Evolutionary conservation across 1,140 invertebrate genomes (phyloP), one percentile per base, ranked within the genome.

Genomic region (Homalodisca vitripennis): DNA sequence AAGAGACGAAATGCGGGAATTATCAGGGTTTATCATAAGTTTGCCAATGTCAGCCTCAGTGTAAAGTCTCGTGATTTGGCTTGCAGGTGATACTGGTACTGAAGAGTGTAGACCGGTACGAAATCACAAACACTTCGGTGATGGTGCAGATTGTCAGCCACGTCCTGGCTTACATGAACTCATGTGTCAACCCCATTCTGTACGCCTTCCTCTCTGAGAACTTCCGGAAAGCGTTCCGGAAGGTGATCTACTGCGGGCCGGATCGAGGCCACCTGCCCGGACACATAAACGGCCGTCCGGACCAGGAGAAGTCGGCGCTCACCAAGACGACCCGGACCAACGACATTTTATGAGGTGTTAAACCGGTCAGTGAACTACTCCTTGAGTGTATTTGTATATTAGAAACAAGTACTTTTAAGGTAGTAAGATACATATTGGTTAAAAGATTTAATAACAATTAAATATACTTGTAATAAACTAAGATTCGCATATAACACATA

Each of bases 131-230:
- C 74, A 81, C 85, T 60, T 86, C 87, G 66, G 87, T 93, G 73
- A 85, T 91, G 20, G 81, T 89, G 3, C 92, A 95, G 80, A 93
- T 96, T 71, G 86, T 87, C 2, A 88, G 92, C 6, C 93, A 97
- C 76, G 92, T 96, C n/a, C 80, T 98, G 63, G 95, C 95, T 1
- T 98, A 98, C 80, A 93, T 91, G 79, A 98, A 97, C 82, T 94
- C 92, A 72, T 97, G 95, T 77, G 89, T 98, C 69, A 98, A 98
- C 79, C 96, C 96, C 0, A 92, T 98, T 70, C 85, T 98, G n/a
- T 98, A 98, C 80, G 95, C 94, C 0, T 94, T 94, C 77, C 83
- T 94, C 0, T 93, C 91, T 1, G 92, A 94, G 71, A 93, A 93
- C 79, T 95, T 95, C 81, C 84, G 92, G 34, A 88, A 92, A 73